Percentiles rank a stretch among this genome's conserved stretches.
phyloP scores from a whole-genome alignment of 2,888 invertebrate genomes.

The Drosophila conformis region DNA sequence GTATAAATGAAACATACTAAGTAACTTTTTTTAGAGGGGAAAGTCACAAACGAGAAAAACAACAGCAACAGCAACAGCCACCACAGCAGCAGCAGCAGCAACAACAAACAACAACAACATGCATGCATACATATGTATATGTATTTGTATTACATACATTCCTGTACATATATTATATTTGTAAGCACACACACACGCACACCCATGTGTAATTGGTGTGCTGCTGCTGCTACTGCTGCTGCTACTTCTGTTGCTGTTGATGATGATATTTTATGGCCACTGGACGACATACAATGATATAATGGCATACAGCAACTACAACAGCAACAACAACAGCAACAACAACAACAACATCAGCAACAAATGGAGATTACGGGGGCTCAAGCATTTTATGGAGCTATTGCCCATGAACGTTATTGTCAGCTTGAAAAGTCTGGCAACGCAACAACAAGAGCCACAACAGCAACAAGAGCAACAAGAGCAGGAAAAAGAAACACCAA shows the following conservation, averaged over 20 bases:
- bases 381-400: constrained; percentile 69
- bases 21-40: constrained; percentile 6
- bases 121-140: constrained; percentile 2
- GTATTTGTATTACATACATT: background rate
- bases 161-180: constrained; percentile 13
- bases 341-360: constrained; percentile 27
- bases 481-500: constrained; percentile 31
- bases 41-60: constrained; percentile 20
- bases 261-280: constrained; percentile 51
- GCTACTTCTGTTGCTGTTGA: constrained; percentile 20
- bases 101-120: background rate
- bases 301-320: constrained; percentile 1
- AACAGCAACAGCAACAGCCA: constrained; percentile 1
- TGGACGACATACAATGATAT: constrained; percentile 35
- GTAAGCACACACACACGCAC: constrained; percentile 4
- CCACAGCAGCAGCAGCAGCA: background rate
- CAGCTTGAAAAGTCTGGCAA: constrained; percentile 36
- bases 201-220: constrained; percentile 32
- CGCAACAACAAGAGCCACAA: constrained; percentile 23
- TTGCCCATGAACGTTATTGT: constrained; percentile 51
- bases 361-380: constrained; percentile 47
- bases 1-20: constrained; percentile 17
- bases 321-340: constrained; percentile 26
- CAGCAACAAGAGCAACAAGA: constrained; percentile 36
- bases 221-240: constrained; percentile 29